Evolutionary conservation across 92 coral and sea anemone species (phyloP), one percentile per base, ranked within the genome.

Genomic region (Bergia sp.): DNA sequence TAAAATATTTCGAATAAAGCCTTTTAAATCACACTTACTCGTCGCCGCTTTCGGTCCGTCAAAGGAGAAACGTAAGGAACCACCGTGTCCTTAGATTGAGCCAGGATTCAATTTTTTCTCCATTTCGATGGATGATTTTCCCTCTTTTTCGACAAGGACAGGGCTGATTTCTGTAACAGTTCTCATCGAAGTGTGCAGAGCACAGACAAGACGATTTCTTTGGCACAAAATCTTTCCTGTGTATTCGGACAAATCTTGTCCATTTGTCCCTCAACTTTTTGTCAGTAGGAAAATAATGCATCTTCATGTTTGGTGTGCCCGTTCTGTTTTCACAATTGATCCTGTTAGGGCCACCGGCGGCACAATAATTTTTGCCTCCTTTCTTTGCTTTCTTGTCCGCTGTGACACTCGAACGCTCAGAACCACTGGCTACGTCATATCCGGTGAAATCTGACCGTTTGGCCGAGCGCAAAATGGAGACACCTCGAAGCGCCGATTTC

Each of bases 371-470:
- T 69, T 13, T 72, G 2, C 23, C 86, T 88, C 90, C 80, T 75
- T 80, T 88, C 90, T 88, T 88, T 71, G 65, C 86, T 66, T 29
- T 80, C 90, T 88, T 88, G 45, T 84, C 86, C 90, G 73, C 90
- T 86, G 79, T 86, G 89, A 18, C 85, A 86, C 89, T 86, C 77
- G 20, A 67, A 37, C 79, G 49, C 79, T 76, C 21, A 77, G 81
- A 44, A 77, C 81, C 81, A 77, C 81, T 77, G 55, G 81, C 81
- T 77, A 42, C 58, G 61, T 77, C 55, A 77, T 77, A 16, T 77
- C 81, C 11, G 58, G 49, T 44, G 55, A 77, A 77, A 77, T 77
- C 57, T 77, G 58, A 74, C 79, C 79, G 47, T 74, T 74, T 74
- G 79, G 47, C 79, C 79, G 79, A 38, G 79, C 79, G 79, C 79